A percentile compares a stretch with the other conserved stretches of the same genome.
Conservation (phyloP, 2,888 invertebrate genomes). For the Drosophila paramelanica region DNA sequence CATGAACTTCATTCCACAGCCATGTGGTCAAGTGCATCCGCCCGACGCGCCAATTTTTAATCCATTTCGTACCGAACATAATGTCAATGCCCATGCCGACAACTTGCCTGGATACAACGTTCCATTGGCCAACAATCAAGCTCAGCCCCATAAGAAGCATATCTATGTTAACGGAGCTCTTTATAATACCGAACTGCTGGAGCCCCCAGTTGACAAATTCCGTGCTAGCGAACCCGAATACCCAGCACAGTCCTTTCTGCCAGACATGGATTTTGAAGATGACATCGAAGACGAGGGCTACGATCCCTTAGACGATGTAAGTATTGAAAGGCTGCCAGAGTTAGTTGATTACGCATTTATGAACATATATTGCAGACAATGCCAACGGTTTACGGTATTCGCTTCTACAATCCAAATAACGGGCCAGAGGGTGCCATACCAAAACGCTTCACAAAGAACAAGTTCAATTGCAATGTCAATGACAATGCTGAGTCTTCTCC, state of each 20-base stretch:
- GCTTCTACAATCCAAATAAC: slow-evolving; percentile 29
- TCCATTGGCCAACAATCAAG: background rate
- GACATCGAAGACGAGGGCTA: slow-evolving; percentile 3
- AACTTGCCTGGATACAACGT: background rate
- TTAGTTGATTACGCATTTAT: too few relatives aligned
- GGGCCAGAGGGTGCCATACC: slow-evolving; percentile 23
- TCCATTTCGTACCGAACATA: background rate
- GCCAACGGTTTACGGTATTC: slow-evolving; percentile 29
- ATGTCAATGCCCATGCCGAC: background rate
- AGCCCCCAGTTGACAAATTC: background rate
- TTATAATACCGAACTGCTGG: slow-evolving; percentile 18
- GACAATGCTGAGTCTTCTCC: background rate
- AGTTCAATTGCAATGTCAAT: background rate
- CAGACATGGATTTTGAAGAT: background rate
- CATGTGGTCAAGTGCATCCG: background rate
- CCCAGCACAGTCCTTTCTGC: background rate
- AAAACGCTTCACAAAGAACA: background rate
- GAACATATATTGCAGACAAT: background rate
- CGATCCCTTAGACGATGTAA: slow-evolving; percentile 21
- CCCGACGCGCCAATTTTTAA: background rate
- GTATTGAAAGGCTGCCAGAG: background rate
- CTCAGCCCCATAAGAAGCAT: background rate
- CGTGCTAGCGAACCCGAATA: background rate
- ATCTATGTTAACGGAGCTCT: slow-evolving; percentile 24
- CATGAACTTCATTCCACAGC: background rate